Base-by-base conservation (phyloP, 2,888 invertebrate species). In the Euplexia lucipara region DNA sequence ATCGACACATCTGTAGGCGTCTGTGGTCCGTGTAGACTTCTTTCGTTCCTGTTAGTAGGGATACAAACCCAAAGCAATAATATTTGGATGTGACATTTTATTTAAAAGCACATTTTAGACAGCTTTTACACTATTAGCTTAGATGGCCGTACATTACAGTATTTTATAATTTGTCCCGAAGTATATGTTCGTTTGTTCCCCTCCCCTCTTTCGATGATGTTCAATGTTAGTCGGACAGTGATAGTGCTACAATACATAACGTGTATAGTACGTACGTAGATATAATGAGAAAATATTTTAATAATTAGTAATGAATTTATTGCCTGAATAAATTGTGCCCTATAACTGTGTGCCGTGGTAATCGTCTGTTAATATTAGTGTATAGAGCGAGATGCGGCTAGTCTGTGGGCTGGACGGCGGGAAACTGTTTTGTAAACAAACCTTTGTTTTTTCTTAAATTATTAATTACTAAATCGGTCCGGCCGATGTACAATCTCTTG, bases 401-500 rank as follows among this genome's bases (percentile, higher is more conserved):
- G 83, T 79, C 83, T 68, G 78, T 70, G 83, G 72, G 83, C 75
- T 72, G 79, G 75, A 81, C 75, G 74, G 72, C 79, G 81, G 75
- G 75, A 75, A 65, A 78, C 75, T 84, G 81, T 81, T 86, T 77
- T 78, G 70, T 79, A 79, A 82, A 83, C 65, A 78, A 58, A 44
- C 64, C 52, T 71, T 76, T 68, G 59, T 88, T 88, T 86, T 37
- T 86, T 84, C 86, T 89, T 90, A 91, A 89, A 87, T 91, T 90
- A 90, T 90, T 90, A 87, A 88, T 91, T 88, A 86, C 86, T 83
- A 78, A 70, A 80, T 79, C 91, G 90, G 90, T 85, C 63, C 83
- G 71, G 82, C 91, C 92, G 92, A 86, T 92, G 90, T 92, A 93
- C 91, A 93, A 92, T 92, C 92, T 92, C 91, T 90, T 94, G 94